phyloP scores from a whole-genome alignment of 2,888 invertebrate genomes.

The Caenorhabditis imperialis region DNA sequence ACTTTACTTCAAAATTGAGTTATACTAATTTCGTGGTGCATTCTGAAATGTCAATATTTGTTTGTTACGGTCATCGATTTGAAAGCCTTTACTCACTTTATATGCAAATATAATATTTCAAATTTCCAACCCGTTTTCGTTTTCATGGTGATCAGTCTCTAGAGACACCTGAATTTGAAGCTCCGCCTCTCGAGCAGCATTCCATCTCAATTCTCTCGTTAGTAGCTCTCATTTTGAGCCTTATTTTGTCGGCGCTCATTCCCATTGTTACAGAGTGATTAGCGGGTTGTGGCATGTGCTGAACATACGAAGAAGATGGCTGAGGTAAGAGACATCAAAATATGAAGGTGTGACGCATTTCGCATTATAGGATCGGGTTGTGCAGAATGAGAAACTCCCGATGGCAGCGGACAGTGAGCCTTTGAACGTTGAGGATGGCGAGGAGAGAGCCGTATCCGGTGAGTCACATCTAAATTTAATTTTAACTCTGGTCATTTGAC shows the following conservation, averaged over 20 bases:
- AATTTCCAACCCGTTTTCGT: not conserved
- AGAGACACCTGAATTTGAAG: conserved; percentile 21
- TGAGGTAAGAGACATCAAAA: conserved; percentile 32
- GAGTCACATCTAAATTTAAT: conserved; percentile 5
- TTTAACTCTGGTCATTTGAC: too few relatives aligned
- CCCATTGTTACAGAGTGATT: conserved; percentile 42
- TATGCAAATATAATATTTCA: not conserved
- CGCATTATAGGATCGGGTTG: conserved; percentile 47
- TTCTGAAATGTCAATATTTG: conserved; percentile 31
- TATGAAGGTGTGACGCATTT: conserved; percentile 38
- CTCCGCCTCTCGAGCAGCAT: not conserved
- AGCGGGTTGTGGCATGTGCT: conserved; percentile 52
- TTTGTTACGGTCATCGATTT: conserved; percentile 10
- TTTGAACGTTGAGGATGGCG: conserved; percentile 24
- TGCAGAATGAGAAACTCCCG: conserved; percentile 28
- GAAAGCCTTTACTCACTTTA: not conserved
- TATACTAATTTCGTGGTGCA: not conserved
- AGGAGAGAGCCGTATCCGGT: conserved; percentile 35
- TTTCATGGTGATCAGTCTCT: not conserved
- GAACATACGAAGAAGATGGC: conserved; percentile 37
- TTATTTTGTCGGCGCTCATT: conserved; percentile 1
- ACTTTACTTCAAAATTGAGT: too few relatives aligned
- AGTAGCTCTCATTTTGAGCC: not conserved
- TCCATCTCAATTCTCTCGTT: conserved; percentile 12
- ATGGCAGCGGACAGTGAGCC: conserved; percentile 42